phyloP scores from a whole-genome alignment of 2,797 vertebrate genomes.

The Zalophus californianus region DNA sequence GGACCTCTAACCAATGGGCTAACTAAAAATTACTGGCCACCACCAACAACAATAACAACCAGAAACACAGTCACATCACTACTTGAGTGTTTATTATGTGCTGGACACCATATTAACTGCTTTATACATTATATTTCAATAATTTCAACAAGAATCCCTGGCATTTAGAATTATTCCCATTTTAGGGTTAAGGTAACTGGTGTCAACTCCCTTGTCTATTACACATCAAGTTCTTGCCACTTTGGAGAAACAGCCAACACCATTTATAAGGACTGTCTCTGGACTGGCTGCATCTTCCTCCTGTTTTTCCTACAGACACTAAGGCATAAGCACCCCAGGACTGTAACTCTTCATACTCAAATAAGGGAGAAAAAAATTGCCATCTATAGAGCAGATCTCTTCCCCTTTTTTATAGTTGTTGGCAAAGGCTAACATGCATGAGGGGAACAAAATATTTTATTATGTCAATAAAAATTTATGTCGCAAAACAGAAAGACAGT shows the following conservation, averaged over 20 bases:
- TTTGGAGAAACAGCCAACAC: neutral
- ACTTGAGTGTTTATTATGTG: neutral
- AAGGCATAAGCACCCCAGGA: neutral
- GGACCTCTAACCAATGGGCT: neutral
- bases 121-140: neutral
- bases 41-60: neutral
- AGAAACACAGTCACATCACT: neutral
- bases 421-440: slow-evolving; percentile 59
- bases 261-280: neutral
- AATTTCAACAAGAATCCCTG: neutral
- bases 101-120: neutral
- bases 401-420: slow-evolving; percentile 38
- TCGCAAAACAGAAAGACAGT: neutral
- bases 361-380: slow-evolving; percentile 49
- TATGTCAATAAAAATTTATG: slow-evolving; percentile 64
- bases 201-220: neutral
- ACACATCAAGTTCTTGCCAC: neutral
- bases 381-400: slow-evolving; percentile 66
- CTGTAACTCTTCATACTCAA: neutral
- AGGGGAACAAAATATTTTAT: slow-evolving; percentile 66
- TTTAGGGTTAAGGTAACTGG: neutral
- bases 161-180: neutral
- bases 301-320: neutral
- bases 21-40: neutral
- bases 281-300: neutral